phyloP scores from a whole-genome alignment of 1,140 invertebrate species.

The Antheraea mylitta region DNA sequence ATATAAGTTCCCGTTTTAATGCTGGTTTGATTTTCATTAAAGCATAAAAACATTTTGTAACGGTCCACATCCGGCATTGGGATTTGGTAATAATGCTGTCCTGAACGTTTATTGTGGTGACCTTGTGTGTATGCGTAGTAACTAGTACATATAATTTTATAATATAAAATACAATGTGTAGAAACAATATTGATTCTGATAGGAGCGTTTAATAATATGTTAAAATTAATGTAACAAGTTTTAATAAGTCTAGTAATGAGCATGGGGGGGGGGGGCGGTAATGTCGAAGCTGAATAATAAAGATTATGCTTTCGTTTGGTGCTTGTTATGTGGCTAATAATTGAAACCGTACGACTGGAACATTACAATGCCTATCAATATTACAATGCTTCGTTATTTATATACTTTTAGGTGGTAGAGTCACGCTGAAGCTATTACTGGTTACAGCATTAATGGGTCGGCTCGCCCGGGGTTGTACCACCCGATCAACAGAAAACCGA shows the following conservation, averaged over 20 bases:
- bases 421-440: too few species aligned
- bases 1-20: too few species aligned
- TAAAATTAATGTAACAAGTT: neutral
- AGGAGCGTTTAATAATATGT: neutral
- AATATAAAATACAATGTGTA: neutral
- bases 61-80: neutral
- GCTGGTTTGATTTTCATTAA: neutral
- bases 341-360: neutral
- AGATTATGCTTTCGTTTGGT: neutral
- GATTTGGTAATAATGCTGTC: neutral
- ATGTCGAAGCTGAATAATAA: neutral
- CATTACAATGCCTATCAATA: neutral
- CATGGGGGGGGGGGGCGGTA: neutral
- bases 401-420: too few species aligned
- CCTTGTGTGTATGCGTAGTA: neutral
- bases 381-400: neutral
- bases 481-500: too few species aligned
- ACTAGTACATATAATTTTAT: neutral
- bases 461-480: too few species aligned
- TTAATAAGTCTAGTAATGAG: neutral
- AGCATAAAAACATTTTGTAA: neutral
- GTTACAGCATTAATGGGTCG: too few species aligned
- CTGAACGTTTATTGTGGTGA: neutral
- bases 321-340: neutral
- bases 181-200: neutral